A percentile compares a stretch with the other conserved stretches of the same genome.
phyloP scores from a whole-genome alignment of 2,888 invertebrate species.

The Lycophotia porphyrea region DNA sequence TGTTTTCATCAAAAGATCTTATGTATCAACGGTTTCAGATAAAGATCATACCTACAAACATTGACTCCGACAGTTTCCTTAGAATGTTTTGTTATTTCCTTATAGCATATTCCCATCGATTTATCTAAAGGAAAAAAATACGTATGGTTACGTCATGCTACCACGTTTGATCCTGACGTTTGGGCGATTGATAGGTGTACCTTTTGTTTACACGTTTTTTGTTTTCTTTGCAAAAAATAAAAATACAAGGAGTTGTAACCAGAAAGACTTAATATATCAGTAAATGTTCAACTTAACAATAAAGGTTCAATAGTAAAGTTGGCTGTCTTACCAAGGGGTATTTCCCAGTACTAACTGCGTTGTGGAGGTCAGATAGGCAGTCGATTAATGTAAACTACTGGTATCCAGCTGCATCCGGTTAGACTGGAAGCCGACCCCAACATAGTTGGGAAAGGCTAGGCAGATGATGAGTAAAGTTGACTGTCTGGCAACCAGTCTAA shows the following conservation, averaged over 20 bases:
- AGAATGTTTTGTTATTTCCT: constrained; percentile 36
- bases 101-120: constrained; percentile 31
- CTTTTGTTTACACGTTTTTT: constrained; percentile 35
- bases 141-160: constrained; percentile 30
- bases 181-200: constrained; percentile 45
- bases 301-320: too few species aligned
- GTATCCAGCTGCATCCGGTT: too few species aligned
- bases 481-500: background rate
- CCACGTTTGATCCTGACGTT: constrained; percentile 34
- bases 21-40: background rate
- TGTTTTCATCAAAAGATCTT: too few species aligned
- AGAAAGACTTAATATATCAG: background rate
- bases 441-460: too few species aligned
- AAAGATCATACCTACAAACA: background rate
- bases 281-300: too few species aligned
- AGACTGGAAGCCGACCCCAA: too few species aligned
- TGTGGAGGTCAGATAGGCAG: too few species aligned
- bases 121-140: constrained; percentile 32
- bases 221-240: background rate
- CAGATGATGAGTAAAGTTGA: too few species aligned
- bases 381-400: too few species aligned
- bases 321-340: too few species aligned
- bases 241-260: too few species aligned
- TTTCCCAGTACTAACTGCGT: too few species aligned
- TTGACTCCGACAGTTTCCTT: background rate